Evolutionary conservation across 2,797 vertebrate species (phyloP), one percentile per base, ranked within the genome.

Genomic region (Echeneis naucrates): DNA sequence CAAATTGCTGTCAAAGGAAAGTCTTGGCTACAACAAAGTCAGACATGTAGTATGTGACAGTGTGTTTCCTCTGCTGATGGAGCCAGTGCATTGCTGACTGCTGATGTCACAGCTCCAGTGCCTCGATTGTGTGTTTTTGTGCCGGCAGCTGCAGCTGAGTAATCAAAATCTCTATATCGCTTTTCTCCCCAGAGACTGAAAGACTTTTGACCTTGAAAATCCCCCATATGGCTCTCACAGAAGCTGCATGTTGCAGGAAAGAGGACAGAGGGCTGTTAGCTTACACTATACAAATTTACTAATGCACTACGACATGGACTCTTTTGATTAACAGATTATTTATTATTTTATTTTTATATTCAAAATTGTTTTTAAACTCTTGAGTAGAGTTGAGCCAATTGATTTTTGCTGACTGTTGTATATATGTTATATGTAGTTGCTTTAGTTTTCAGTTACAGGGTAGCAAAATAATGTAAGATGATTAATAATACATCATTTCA

Each of bases 71-170:
- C 93, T 88, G 88, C 92, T 95, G 95, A 96, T 95, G 94, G 63
- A 95, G 94, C 95, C 94, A 95, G 92, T 86, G 90, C 93, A 96
- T 97, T 95, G 89, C 94, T 96, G 87, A 81, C 88, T 91, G 92
- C 90, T 97, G 95, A 97, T 95, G 96, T 97, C 96, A 97, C 91
- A 71, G 12, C 81, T 87, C 81, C 90, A 95, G 93, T 90, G 92
- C 90, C 91, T 96, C 94, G 93, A 95, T 94, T 93, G 95, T 92
- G 88, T 90, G 90, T 91, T 95, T 89, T 93, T 92, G 92, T 93
- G 77, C 90, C 90, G 91, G 92, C 94, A 95, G 95, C 94, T 95
- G 95, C 86, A 94, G 93, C 93, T 95, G 94, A 95, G 95, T 95
- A 94, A 95, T 86, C 51, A 83, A 93, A 91, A 87, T 89, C 91